phyloP scores from a whole-genome alignment of 2,113 vertebrate species.

The Noturus placidus region DNA sequence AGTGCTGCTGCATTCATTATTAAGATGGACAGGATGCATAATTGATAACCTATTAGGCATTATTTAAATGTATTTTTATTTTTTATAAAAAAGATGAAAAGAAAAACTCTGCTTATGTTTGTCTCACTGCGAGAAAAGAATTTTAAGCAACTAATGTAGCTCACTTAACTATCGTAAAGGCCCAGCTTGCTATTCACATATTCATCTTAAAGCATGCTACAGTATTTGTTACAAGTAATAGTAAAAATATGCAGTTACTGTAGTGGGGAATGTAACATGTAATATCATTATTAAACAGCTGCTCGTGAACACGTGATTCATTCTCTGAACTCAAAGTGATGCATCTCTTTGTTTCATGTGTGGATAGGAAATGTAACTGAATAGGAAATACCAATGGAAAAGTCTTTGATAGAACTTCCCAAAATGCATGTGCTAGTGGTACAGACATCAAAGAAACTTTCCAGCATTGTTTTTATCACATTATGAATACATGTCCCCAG shows the following conservation, averaged over 20 bases:
- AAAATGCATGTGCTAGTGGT: background rate
- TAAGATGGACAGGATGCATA: conserved; percentile 28
- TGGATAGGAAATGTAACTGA: background rate
- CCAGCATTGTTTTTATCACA: background rate
- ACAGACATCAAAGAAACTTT: background rate
- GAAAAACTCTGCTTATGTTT: background rate
- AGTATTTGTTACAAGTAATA: background rate
- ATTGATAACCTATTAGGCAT: conserved; percentile 23
- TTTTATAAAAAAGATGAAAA: background rate
- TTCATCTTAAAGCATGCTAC: background rate
- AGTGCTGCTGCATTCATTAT: background rate
- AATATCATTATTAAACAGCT: background rate
- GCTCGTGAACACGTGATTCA: background rate
- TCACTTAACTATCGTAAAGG: background rate
- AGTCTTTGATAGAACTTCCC: background rate
- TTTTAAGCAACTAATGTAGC: background rate
- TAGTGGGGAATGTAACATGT: background rate
- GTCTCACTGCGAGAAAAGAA: background rate
- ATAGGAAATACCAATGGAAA: background rate
- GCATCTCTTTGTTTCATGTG: background rate
- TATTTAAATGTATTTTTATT: background rate
- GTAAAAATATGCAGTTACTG: background rate
- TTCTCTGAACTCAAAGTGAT: background rate
- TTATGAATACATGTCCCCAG: background rate
- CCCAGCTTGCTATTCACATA: background rate